These are phyloP conservation scores for Dunckerocampus dactyliophorus DNA, from an alignment of 2,113 vertebrate species.

Conservation along the genomic window DNA sequence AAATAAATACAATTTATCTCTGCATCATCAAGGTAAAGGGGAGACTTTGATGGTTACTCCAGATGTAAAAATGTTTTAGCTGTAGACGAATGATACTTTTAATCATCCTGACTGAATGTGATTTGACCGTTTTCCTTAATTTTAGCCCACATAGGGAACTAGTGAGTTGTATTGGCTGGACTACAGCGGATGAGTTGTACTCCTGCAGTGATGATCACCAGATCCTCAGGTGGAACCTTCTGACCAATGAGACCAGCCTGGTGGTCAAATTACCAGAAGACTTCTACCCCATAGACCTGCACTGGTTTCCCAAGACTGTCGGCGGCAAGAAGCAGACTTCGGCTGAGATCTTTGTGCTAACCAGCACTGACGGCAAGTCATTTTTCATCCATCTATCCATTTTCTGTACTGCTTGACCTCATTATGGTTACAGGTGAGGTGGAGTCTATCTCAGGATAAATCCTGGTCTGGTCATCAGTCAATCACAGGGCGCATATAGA, in stretches of 20 bases:
- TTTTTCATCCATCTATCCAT: neutral
- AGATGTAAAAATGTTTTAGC: no score
- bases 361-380: slow-evolving; percentile 89
- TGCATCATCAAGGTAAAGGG: no score
- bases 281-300: slow-evolving; percentile 86
- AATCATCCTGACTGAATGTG: neutral
- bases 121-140: slow-evolving; percentile 72
- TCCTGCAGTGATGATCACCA: slow-evolving; percentile 95
- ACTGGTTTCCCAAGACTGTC: slow-evolving; percentile 88
- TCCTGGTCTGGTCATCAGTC: neutral
- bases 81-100: no score
- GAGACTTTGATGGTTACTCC: no score
- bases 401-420: neutral
- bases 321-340: slow-evolving; percentile 85
- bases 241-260: slow-evolving; percentile 80
- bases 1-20: no score
- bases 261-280: slow-evolving; percentile 85
- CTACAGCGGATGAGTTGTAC: slow-evolving; percentile 88
- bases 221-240: slow-evolving; percentile 88
- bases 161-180: slow-evolving; percentile 95
- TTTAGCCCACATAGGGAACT: slow-evolving; percentile 83
- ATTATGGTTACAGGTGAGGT: no score
- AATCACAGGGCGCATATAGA: neutral
- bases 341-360: slow-evolving; percentile 87
- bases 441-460: neutral